Base-by-base conservation (phyloP, 2,888 invertebrate species). In the Synanthedon andrenaeformis region DNA sequence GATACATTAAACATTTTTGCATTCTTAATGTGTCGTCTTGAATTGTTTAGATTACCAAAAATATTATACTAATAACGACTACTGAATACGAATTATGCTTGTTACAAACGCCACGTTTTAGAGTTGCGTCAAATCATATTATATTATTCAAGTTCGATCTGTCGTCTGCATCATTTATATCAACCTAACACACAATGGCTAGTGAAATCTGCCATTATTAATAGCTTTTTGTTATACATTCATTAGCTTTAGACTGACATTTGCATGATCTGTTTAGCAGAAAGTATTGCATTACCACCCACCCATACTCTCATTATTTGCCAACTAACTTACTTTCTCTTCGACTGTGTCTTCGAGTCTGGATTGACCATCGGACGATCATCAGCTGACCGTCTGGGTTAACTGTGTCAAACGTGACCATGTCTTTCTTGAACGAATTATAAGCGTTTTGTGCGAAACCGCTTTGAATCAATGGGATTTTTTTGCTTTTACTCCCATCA, bases 231-330 rank as follows among this genome's bases (percentile, higher is more conserved):
- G 12, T 17, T 17, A 14, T 59, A 65, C 52, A 60, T 67, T 66
- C 59, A 62, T 65, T 62, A 62, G 58, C 60, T 66, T 54, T 55
- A 63, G 62, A 64, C 56, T 68, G 70, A 70, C 67, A 66, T 70
- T 61, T 67, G 67, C 66, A 69, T 73, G 70, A 71, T 74, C 63
- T 57, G 62, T 69, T 60, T 56, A 49, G 57, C 56, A 62, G 56
- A 61, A 60, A 54, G 57, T 62, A 74, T 77, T 64, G 73, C 69
- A 69, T 10, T 35, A 35, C 73, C 67, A 68, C 60, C 65, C 70
- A 67, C 75, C 76, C 63, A 77, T 74, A 58, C 57, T 62, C 58
- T 65, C 62, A 70, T 75, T 78, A 77, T 74, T 76, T 70, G 72
- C 71, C 67, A 70, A 68, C 62, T 64, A 51, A 54, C 59, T 59